Evolutionary conservation across 2,888 invertebrate genomes (phyloP).

Genomic region (Hipparchia sbordonii): DNA sequence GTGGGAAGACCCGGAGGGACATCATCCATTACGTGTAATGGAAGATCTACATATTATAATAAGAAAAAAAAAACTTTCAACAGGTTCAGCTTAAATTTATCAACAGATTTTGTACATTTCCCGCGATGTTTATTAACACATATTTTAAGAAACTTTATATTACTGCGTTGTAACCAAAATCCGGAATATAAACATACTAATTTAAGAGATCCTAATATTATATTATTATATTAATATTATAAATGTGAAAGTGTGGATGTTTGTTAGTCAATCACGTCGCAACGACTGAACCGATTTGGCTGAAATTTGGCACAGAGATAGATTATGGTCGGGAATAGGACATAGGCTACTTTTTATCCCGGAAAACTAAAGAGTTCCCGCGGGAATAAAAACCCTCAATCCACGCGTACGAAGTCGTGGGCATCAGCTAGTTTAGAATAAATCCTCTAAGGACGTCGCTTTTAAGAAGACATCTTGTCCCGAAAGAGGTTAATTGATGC

Average conservation of each 20-base stretch:
- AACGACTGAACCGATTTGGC: too few relatives aligned
- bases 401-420: too few relatives aligned
- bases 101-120: neutral
- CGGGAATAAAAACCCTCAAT: too few relatives aligned
- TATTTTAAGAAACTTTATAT: slow-evolving; percentile 10
- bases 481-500: neutral
- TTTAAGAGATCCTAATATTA: neutral
- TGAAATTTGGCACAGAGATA: too few relatives aligned
- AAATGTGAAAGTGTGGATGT: too few relatives aligned
- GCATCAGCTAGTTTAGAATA: too few relatives aligned
- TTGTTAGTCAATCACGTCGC: too few relatives aligned
- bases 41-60: neutral
- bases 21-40: slow-evolving; percentile 2
- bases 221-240: too few relatives aligned
- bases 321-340: too few relatives aligned
- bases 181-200: neutral
- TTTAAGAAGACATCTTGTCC: neutral
- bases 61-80: neutral
- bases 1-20: slow-evolving; percentile 1
- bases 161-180: neutral
- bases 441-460: neutral
- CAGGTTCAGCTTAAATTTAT: neutral
- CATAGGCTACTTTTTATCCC: too few relatives aligned
- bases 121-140: neutral
- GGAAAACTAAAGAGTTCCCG: too few relatives aligned